phyloP scores from a whole-genome alignment of 1,140 invertebrate genomes.

The Belonocnema kinseyi region DNA sequence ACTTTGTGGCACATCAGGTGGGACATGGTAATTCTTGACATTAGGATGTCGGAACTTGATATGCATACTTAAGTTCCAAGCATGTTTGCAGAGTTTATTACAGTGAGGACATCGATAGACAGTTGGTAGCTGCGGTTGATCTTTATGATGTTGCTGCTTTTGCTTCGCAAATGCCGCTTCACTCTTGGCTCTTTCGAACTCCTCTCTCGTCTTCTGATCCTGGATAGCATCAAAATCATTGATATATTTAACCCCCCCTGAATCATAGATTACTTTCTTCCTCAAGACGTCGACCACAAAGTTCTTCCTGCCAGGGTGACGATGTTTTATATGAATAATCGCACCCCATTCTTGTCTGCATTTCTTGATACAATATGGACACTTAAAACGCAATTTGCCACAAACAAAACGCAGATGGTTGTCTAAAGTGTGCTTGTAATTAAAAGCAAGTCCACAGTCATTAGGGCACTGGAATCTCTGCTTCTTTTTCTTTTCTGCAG shows the following conservation, averaged over 20 bases:
- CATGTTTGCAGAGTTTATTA: neutral
- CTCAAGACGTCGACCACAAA: conserved; percentile 44
- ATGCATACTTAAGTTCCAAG: neutral
- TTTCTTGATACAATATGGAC: conserved; percentile 74
- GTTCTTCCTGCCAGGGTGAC: conserved; percentile 42
- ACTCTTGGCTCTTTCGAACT: neutral
- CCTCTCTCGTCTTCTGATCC: neutral
- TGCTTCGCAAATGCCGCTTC: neutral
- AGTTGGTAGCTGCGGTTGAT: too few relatives aligned
- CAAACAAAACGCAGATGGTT: conserved; percentile 79
- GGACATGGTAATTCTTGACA: neutral
- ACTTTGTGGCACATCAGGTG: neutral
- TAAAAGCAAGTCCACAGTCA: conserved; percentile 78
- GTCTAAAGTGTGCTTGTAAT: conserved; percentile 79
- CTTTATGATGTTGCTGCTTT: neutral
- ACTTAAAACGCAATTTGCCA: conserved; percentile 78
- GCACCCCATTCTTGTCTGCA: conserved; percentile 71
- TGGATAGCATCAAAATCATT: conserved; percentile 1
- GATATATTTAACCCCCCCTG: neutral
- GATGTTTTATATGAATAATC: conserved; percentile 63
- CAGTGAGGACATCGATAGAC: neutral
- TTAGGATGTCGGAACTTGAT: conserved; percentile 21
- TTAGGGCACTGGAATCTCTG: conserved; percentile 47
- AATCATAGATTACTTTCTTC: conserved; percentile 33
- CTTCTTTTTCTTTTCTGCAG: conserved; percentile 14